Percentiles rank a stretch among this genome's conserved stretches.
Conservation (phyloP, 2,888 invertebrate species). For the Harmothoe impar region DNA sequence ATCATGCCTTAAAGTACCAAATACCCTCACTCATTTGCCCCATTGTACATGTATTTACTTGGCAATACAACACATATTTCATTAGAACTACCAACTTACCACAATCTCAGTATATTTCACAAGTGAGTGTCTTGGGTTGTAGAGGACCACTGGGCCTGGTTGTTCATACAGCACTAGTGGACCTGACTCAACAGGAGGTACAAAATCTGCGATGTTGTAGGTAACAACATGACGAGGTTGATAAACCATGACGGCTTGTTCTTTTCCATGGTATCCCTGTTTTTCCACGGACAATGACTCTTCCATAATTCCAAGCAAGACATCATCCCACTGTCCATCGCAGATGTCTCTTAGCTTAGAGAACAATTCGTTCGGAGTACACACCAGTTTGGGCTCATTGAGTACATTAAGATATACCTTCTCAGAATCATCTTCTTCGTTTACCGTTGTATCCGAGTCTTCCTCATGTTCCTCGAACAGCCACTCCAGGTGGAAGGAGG, state of each 20-base stretch:
- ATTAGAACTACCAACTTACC: no score
- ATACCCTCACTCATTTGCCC: no score
- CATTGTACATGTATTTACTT: no score
- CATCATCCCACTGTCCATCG: conserved; percentile 37
- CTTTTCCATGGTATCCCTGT: background rate
- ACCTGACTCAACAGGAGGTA: background rate
- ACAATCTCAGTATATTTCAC: no score
- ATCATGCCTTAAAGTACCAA: no score
- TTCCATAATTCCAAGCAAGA: background rate
- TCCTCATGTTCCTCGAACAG: background rate
- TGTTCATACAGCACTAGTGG: background rate
- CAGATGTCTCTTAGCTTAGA: background rate
- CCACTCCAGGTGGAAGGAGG: conserved; percentile 20
- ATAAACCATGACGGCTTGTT: background rate
- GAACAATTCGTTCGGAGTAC: background rate
- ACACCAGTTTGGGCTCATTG: background rate
- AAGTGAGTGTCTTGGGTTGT: background rate
- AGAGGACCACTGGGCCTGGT: background rate
- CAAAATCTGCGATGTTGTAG: background rate
- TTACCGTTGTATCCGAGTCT: background rate
- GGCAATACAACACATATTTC: no score
- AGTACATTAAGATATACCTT: background rate
- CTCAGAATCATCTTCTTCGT: background rate
- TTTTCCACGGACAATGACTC: background rate
- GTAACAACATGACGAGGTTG: background rate